A percentile compares a stretch with the other conserved stretches of the same genome.
These are phyloP conservation scores for Tupaia tana DNA, from an alignment of 2,113 vertebrate genomes.

Conservation along the genomic window DNA sequence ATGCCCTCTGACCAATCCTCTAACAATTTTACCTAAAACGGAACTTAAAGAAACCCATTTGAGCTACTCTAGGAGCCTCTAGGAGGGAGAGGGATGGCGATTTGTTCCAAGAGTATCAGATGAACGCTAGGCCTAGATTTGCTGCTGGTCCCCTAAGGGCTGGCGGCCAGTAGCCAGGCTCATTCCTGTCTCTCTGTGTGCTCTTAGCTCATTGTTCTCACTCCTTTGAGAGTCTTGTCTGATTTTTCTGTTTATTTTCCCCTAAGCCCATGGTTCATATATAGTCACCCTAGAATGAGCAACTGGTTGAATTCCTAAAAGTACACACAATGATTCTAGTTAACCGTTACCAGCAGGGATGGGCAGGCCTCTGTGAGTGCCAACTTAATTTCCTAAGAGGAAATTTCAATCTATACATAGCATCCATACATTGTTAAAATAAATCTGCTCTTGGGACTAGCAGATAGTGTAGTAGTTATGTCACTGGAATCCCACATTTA, in stretches of 20 bases:
- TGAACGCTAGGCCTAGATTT: neutral
- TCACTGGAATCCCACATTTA: no score
- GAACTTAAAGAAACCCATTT: neutral
- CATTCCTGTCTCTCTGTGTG: neutral
- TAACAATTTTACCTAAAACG: neutral
- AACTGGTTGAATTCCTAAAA: neutral
- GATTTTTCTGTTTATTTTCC: neutral
- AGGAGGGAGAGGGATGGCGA: rapidly evolving
- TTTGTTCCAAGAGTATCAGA: neutral
- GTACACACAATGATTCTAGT: neutral
- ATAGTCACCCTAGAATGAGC: neutral
- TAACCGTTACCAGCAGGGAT: neutral
- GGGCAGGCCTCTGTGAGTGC: neutral
- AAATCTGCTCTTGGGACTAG: neutral
- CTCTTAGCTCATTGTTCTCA: neutral
- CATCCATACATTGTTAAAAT: neutral
- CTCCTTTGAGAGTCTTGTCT: neutral
- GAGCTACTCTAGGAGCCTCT: neutral
- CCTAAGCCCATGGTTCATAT: no score
- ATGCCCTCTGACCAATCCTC: neutral
- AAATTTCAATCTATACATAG: neutral
- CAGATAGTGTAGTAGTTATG: no score
- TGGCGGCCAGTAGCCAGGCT: neutral
- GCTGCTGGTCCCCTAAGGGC: neutral
- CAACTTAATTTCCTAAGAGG: neutral